Evolutionary conservation across 2,113 vertebrate genomes (phyloP), one percentile per base, ranked within the genome.

Genomic region (Melospiza georgiana): DNA sequence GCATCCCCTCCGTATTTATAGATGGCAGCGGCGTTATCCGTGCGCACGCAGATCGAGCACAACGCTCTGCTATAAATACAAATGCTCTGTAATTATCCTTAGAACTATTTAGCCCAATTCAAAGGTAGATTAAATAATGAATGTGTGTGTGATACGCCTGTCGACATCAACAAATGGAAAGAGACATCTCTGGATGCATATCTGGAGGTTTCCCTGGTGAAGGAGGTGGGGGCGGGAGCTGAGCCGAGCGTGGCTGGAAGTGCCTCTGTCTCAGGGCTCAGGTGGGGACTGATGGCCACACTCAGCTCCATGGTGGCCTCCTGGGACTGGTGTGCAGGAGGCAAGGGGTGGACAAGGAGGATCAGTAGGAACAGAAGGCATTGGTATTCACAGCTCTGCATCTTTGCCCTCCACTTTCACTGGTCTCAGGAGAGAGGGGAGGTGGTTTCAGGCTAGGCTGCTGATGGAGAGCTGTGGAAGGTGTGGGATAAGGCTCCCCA

Each of bases 61-160:
- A 46, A 63, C 2, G 62, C 37, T 71, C 93, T 95, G 59, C 97
- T 96, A 94, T 97, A 97, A 97, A 97, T 96, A 97, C 73, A 67
- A 93, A 92, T 33, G 76, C 95, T 95, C 94, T 68, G 87, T 95
- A 97, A 97, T 97, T 97, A 97, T 96, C 71, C 48, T 92, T 94
- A 94, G 90, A 95, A 93, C 94, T 80, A 96, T 97, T 97, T 97
- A 95, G 95, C 87, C 91, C 92, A 82, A 96, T 95, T 96, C 95
- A 94, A 93, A 96, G 97, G 93, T 96, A 97, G 96, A 97, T 97
- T 97, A 94, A 97, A 97, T 97, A 97, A 97, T 96, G 95, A 95
- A 89, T 87, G 93, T 90, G 95, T 94, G 87, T 84, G 92, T 69
- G 91, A 93, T 86, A 68, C 13, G 91, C 95, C 95, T 96, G 95